Conservation (phyloP, 2,797 vertebrate genomes). For the Amphiprion clarkii region DNA sequence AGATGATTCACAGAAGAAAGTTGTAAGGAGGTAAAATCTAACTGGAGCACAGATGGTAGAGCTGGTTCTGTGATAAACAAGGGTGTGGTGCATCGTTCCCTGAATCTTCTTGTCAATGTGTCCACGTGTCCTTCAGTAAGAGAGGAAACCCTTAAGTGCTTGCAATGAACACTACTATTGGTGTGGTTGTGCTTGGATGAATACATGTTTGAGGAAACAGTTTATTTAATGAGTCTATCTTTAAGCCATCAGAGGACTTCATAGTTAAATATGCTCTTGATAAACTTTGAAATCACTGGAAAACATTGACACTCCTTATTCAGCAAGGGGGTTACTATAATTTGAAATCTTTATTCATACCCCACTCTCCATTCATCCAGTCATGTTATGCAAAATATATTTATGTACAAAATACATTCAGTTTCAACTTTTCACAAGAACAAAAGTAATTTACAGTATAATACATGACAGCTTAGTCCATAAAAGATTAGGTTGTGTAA, state of each 20-base stretch:
- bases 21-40: no score
- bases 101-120: no score
- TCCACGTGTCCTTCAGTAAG: no score
- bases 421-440: constrained; percentile 70
- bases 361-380: constrained; percentile 60
- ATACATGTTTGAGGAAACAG: neutral
- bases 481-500: constrained; percentile 79
- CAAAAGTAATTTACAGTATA: constrained; percentile 83
- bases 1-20: no score
- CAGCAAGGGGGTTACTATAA: constrained; percentile 3
- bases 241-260: neutral
- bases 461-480: constrained; percentile 77
- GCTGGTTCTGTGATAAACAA: no score
- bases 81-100: no score
- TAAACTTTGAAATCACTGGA: neutral
- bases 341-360: constrained; percentile 77
- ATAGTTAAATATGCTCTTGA: neutral
- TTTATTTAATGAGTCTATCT: neutral
- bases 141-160: no score
- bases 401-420: constrained; percentile 89
- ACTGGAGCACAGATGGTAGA: no score
- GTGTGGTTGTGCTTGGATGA: neutral
- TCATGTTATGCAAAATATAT: constrained; percentile 69
- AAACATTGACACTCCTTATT: neutral
- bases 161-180: neutral